Evolutionary conservation across 2,888 invertebrate species (phyloP), one percentile per base, ranked within the genome.

Genomic region (Neoscelio sp.): DNA sequence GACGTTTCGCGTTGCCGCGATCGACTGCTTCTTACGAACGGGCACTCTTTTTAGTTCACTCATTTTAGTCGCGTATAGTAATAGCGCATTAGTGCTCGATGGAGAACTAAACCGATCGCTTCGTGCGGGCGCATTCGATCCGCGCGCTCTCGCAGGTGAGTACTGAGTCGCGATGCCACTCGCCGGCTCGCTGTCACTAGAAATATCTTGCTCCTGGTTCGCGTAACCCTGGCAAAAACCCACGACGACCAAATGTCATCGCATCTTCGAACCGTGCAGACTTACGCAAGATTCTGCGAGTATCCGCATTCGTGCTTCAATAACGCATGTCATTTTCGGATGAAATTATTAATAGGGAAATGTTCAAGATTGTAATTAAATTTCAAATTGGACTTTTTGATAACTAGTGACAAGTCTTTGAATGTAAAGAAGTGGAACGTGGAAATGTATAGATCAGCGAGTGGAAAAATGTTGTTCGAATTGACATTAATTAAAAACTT

Each of bases 41-140:
- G 81, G 44, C 33, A 52, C 30, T 75, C 80, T 83, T 50, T 81
- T 82, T 68, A 70, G 83, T 23, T 87, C 88, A 78, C 84, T 84
- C 88, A 88, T 88, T 48, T 15, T 75, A 54, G 8, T 26, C 10
- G 17, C 15, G 10, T 54, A 20, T 60, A 48, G 28, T 13, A 40
- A 58, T 40, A 58, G 48, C 13, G 8, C 13, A 15, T 26, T 33
- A 5, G 26, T 5, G 4, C 7, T 26, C 38, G 12, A 3, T 15
- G 35, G 10, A 10, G 13, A 26, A 28, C 52, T 6, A 58, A 58
- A 58, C 42, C 6, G 23, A 50, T 46, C 2, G n/a, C n/a, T n/a
- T n/a, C n/a, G n/a, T n/a, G n/a, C n/a, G n/a, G n/a, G n/a, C n/a
- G 35, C 12, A 65, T 50, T 40, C 12, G 13, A 46, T 38, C 6